Evolutionary conservation across 2,797 vertebrate species (phyloP).

Genomic region (Odontamblyopus rebecca): DNA sequence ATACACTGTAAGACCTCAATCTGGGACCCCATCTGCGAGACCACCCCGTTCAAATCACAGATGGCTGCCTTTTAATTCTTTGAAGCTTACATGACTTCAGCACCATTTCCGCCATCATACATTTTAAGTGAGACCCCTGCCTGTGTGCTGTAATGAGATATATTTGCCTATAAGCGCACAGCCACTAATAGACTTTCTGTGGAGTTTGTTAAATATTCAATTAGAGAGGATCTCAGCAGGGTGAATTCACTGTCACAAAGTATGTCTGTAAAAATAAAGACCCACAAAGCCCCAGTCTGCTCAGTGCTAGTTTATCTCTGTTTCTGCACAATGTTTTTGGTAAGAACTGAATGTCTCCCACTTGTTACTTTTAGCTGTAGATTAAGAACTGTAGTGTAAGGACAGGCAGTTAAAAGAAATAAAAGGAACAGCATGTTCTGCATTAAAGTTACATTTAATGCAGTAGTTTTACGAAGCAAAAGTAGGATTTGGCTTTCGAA

Average conservation of each 20-base stretch:
- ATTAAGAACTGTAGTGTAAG: background rate
- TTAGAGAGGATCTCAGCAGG: slow-evolving; percentile 47
- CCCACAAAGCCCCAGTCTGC: slow-evolving; percentile 16
- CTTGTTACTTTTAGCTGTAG: background rate
- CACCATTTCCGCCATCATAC: slow-evolving; percentile 45
- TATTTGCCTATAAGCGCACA: slow-evolving; percentile 26
- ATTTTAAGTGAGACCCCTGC: slow-evolving; percentile 34
- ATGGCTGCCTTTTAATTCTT: slow-evolving; percentile 66
- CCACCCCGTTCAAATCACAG: slow-evolving; percentile 56
- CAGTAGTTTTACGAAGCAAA: slow-evolving; percentile 53
- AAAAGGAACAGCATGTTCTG: slow-evolving; percentile 42
- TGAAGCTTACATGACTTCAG: slow-evolving; percentile 50
- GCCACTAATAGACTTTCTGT: slow-evolving; percentile 8
- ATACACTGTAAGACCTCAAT: slow-evolving; percentile 13
- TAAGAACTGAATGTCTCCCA: background rate
- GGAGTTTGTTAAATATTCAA: slow-evolving; percentile 39
- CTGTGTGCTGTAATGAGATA: slow-evolving; percentile 16
- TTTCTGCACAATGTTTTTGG: slow-evolving; percentile 7
- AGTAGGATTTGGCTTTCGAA: slow-evolving; percentile 28
- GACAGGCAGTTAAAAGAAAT: slow-evolving; percentile 11
- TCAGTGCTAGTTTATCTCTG: slow-evolving; percentile 13
- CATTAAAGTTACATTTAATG: slow-evolving; percentile 66
- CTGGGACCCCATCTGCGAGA: slow-evolving; percentile 40
- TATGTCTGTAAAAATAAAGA: slow-evolving; percentile 3
- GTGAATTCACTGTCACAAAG: slow-evolving; percentile 34